These are phyloP conservation scores for Acleris sparsana DNA, from an alignment of 2,888 invertebrate genomes.

Conservation along the genomic window DNA sequence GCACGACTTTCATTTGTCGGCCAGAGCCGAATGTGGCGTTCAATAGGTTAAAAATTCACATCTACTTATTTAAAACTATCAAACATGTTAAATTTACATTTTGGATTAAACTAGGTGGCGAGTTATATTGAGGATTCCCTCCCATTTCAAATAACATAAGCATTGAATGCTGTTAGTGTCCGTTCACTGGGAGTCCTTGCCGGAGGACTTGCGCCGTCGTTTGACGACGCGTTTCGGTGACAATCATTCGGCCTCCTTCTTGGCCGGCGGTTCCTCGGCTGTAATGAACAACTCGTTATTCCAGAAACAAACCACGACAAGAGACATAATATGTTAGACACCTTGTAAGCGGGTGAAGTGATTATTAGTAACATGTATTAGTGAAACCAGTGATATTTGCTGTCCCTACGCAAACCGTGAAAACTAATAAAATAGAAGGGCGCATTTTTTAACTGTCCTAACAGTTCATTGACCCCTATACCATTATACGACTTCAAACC, in stretches of 20 bases:
- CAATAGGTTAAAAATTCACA: too few species aligned
- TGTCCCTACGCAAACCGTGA: constrained; percentile 1
- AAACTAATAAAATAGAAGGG: too few species aligned
- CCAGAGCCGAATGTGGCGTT: too few species aligned
- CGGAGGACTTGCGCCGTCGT: constrained; percentile 75
- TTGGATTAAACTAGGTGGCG: too few species aligned
- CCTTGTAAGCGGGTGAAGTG: constrained; percentile 34
- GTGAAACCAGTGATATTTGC: constrained; percentile 26
- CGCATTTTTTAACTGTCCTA: too few species aligned
- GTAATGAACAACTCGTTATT: constrained; percentile 37
- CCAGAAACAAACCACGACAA: background rate
- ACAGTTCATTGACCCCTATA: too few species aligned
- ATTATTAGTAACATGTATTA: constrained; percentile 32
- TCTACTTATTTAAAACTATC: too few species aligned
- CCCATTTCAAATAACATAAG: background rate
- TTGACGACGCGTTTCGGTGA: constrained; percentile 81
- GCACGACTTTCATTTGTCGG: too few species aligned
- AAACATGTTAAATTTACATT: too few species aligned
- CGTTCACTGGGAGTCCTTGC: constrained; percentile 66
- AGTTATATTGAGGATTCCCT: too few species aligned
- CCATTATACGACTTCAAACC: background rate
- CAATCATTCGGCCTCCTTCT: constrained; percentile 79
- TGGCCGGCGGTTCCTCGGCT: constrained; percentile 73
- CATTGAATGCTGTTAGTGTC: constrained; percentile 34
- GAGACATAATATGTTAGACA: constrained; percentile 25